Evolutionary conservation across 2,113 vertebrate species (phyloP), one percentile per base, ranked within the genome.

Genomic region (Formicarius rufipectus): DNA sequence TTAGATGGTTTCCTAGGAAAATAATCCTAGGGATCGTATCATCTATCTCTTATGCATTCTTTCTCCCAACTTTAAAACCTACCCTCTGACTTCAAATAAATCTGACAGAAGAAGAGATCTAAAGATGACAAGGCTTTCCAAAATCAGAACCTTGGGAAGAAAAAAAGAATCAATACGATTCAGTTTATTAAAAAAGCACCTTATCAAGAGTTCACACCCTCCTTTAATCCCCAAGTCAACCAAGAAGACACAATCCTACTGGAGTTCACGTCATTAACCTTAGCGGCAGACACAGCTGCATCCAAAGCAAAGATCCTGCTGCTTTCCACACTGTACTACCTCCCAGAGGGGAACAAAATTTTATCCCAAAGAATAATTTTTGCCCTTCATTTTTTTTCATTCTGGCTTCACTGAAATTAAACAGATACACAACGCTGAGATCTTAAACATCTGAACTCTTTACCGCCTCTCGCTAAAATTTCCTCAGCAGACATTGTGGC

Each of bases 1-100:
- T 89, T 94, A 60, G 81, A 87, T 76, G 75, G 75, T 72, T 88
- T 94, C 95, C 94, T 77, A 94, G 79, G 88, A 93, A 96, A 95
- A 95, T 83, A 95, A 94, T 83, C 87, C 71, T 30, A 79, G 37
- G 10, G 53, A 90, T 92, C 90, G 66, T 31, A 40, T 82, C 3
- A 4, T 68, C 66, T 93, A 18, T 64, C 28, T 42, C 62, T 55
- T 25, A 85, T n/a, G 39, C 39, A 56, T 49, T 44, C 37, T 18
- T 69, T 35, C 55, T 77, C 50, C 44, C 66, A 87, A 76, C 49
- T 69, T 89, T 3, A 53, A 67, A 91, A 83, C 62, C 30, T 40
- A 45, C 60, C 82, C 68, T 40, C 79, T 62, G 18, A 85, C 72
- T 86, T 90, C 63, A 66, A 62, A 39, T 58, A 77, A 62, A 88